Conservation (phyloP, 2,888 invertebrate species). For the Pollenia amentaria region DNA sequence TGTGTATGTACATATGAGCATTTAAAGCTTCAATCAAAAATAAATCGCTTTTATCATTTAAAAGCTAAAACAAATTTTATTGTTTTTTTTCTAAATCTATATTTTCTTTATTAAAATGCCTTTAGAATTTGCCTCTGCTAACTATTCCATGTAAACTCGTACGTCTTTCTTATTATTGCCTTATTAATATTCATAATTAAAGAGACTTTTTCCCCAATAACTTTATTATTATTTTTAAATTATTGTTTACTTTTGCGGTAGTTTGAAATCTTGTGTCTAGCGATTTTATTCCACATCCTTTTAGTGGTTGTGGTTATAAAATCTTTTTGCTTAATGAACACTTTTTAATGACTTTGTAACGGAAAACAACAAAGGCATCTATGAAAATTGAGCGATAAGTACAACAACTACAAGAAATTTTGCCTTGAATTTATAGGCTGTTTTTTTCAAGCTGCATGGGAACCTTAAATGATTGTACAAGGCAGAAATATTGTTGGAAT, state of each 20-base stretch:
- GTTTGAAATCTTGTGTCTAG: conserved; percentile 13
- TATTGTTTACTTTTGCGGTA: background rate
- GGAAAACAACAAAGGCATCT: conserved; percentile 42
- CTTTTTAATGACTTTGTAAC: conserved; percentile 68
- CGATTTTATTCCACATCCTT: background rate
- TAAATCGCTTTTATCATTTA: too few relatives aligned
- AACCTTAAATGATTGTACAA: too few relatives aligned
- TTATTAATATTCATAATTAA: conserved; percentile 21
- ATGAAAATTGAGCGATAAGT: conserved; percentile 33
- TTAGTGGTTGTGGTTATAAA: background rate
- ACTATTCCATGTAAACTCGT: background rate
- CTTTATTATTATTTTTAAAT: conserved; percentile 17
- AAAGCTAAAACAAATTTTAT: too few relatives aligned
- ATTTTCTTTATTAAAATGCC: background rate
- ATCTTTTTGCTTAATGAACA: conserved; percentile 61
- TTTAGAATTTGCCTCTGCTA: background rate
- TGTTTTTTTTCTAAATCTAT: too few relatives aligned
- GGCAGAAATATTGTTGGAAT: too few relatives aligned
- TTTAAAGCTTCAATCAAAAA: too few relatives aligned
- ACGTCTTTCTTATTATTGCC: too few relatives aligned
- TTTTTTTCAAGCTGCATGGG: too few relatives aligned
- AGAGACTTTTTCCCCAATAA: background rate
- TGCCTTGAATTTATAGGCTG: conserved; percentile 35
- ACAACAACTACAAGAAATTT: conserved; percentile 33
- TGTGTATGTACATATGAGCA: too few relatives aligned